A percentile compares a stretch with the other conserved stretches of the same genome.
These are phyloP conservation scores for Cepaea hortensis DNA, from an alignment of 2,888 invertebrate genomes.

Conservation along the genomic window DNA sequence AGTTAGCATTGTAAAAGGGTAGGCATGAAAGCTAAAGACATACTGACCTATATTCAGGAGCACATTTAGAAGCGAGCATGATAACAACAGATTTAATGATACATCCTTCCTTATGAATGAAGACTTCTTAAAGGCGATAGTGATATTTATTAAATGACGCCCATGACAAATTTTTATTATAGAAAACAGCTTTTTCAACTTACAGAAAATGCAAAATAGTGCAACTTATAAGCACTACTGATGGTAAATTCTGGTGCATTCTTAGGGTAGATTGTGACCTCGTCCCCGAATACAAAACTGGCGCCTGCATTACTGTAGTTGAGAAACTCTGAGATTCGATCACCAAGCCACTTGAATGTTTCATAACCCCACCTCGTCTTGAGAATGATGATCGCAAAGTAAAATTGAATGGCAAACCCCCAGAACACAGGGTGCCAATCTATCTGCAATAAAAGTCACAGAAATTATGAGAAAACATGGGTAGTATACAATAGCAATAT, in stretches of 20 bases:
- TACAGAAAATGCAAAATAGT: slow-evolving; percentile 91
- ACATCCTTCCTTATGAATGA: too few relatives aligned
- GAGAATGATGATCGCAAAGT: slow-evolving; percentile 79
- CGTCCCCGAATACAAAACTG: slow-evolving; percentile 87
- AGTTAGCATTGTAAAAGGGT: too few relatives aligned
- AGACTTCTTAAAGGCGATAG: too few relatives aligned
- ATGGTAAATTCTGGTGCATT: slow-evolving; percentile 91
- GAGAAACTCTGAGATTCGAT: slow-evolving; percentile 86
- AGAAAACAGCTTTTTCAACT: slow-evolving; percentile 55
- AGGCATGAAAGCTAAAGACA: too few relatives aligned
- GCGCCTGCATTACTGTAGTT: slow-evolving; percentile 88
- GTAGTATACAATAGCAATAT: not conserved
- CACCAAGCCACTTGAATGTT: slow-evolving; percentile 84
- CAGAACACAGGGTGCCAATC: slow-evolving; percentile 86
- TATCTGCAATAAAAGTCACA: slow-evolving; percentile 67
- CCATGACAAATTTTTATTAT: too few relatives aligned
- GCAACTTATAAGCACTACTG: slow-evolving; percentile 78
- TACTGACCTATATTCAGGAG: too few relatives aligned
- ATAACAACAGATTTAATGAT: too few relatives aligned
- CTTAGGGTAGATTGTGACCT: slow-evolving; percentile 76
- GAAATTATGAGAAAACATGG: not conserved
- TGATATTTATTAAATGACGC: too few relatives aligned
- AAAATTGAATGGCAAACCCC: slow-evolving; percentile 89
- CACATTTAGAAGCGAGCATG: too few relatives aligned
- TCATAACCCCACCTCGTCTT: slow-evolving; percentile 76